Base-by-base conservation (phyloP, 2,113 vertebrate species). In the Amazona guildingii region DNA sequence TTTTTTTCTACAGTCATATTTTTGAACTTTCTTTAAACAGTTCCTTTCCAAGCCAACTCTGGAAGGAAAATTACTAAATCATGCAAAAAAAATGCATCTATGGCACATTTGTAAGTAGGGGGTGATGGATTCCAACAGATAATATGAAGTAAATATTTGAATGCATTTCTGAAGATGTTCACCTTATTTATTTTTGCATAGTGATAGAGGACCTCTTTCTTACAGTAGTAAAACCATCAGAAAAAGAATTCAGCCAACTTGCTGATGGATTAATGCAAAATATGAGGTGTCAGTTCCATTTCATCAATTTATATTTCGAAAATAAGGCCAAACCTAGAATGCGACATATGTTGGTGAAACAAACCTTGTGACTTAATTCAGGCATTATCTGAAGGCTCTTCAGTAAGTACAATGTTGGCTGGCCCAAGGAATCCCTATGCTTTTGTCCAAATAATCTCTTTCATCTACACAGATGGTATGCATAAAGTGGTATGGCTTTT, bases 91-190 rank as follows among this genome's bases (percentile, higher is more conserved):
- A 37, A 75, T 43, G 7, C 31, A 57, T 31, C n/a, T 55, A 10
- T 46, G 19, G 13, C 12, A 14, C 33, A 16, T 1, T 0, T 41
- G 5, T 31, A 17, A 17, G 18, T 15, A 46, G 7, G 8, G 27
- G 23, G 39, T 10, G 80, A 13, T 3, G 29, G 39, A 37, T 76
- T 28, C 16, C 49, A 64, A 24, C 12, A 78, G 29, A 31, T 24
- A 76, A 49, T 17, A 68, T 20, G 28, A 67, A 54, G 41, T 24
- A 68, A 37, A 61, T 66, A 55, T 19, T 18, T 77, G 31, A 70
- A 59, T 49, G 35, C 3, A 7, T 43, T 37, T 14, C 10, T 27
- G 17, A 73, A 72, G 16, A 44, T 48, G 3, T 83, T 83, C 0
- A 1, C 7, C 9, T 88, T 4, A 20, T 63, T 31, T 73, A 49